Base-by-base conservation (phyloP, 2,797 vertebrate species). In the Eulemur mongoz region DNA sequence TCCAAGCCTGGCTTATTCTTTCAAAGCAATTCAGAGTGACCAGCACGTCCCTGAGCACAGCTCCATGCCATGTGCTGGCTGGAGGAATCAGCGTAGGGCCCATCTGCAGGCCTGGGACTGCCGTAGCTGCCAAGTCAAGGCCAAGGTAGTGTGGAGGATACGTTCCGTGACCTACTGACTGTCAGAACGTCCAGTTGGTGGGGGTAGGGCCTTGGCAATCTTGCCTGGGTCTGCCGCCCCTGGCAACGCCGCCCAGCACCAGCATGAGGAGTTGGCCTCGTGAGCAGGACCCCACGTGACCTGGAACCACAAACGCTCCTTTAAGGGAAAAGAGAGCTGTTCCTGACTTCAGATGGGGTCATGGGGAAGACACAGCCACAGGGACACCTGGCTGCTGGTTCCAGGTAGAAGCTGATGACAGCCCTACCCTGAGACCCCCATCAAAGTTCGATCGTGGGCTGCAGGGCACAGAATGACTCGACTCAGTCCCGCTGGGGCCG, bases 31-130 rank as follows among this genome's bases (percentile, higher is more conserved):
- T 88, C 50, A 35, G 65, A 59, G 13, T 18, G 73, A 90, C 38
- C 17, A 59, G 57, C 50, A 30, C 2, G 9, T 50, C n/a, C 25
- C 12, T 12, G 4, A 25, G 13, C 13, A 14, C 0, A 5, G 65
- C 57, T 38, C 27, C 10, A 4, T 5, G 25, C 11, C 15, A 23
- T 0, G 0, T 20, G 52, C 18, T 59, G 43, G 11, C 50, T 17
- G 0, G 5, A n/a, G 38, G 22, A 78, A 82, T 59, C 72, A 30
- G 4, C 20, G 6, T 15, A 30, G 91, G 54, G 38, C 9, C 45
- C 30, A 20, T 52, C 12, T n/a, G 27, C 45, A 7, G 82, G n/a
- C 13, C 35, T 67, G 50, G 40, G 17, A 35, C 22, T 17, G 7
- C 38, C 59, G 45, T 5, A 2, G 0, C 1, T 52, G 69, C 72